Evolutionary conservation across 1,140 invertebrate species (phyloP).

Genomic region (Chelonus insularis): DNA sequence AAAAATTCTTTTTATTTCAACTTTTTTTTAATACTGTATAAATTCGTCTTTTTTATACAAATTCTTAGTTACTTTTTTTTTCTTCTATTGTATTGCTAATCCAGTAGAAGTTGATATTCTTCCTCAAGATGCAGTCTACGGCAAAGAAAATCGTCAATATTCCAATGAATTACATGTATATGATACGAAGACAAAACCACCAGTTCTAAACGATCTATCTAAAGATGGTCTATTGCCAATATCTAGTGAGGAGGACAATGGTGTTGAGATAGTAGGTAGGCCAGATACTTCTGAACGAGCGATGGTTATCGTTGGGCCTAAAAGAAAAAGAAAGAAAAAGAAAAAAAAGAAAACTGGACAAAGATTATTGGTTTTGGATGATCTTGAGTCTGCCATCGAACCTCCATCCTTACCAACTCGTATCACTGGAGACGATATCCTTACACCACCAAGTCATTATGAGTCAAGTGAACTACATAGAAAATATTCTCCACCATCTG

Average conservation of each 20-base stretch:
- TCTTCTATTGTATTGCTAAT: constrained; percentile 32
- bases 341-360: constrained; percentile 42
- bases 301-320: neutral
- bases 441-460: constrained; percentile 20
- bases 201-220: constrained; percentile 38
- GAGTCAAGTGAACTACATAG: constrained; percentile 3
- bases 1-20: no score
- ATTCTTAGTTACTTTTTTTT: neutral
- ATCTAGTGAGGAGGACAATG: constrained; percentile 58
- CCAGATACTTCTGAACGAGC: constrained; percentile 35
- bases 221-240: constrained; percentile 53
- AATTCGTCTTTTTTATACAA: neutral
- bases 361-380: constrained; percentile 13
- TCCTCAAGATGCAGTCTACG: constrained; percentile 54
- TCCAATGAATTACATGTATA: constrained; percentile 41
- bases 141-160: constrained; percentile 53
- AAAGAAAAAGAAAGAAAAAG: constrained; percentile 34
- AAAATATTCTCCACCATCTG: constrained; percentile 10
- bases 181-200: constrained; percentile 9
- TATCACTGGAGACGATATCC: constrained; percentile 13
- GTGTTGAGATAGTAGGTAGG: constrained; percentile 51
- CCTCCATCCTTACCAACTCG: neutral
- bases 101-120: constrained; percentile 48
- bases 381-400: constrained; percentile 29
- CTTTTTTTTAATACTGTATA: no score